Evolutionary conservation across 1,140 invertebrate genomes (phyloP), one percentile per base, ranked within the genome.

Genomic region (Drosophila pallidifrons): DNA sequence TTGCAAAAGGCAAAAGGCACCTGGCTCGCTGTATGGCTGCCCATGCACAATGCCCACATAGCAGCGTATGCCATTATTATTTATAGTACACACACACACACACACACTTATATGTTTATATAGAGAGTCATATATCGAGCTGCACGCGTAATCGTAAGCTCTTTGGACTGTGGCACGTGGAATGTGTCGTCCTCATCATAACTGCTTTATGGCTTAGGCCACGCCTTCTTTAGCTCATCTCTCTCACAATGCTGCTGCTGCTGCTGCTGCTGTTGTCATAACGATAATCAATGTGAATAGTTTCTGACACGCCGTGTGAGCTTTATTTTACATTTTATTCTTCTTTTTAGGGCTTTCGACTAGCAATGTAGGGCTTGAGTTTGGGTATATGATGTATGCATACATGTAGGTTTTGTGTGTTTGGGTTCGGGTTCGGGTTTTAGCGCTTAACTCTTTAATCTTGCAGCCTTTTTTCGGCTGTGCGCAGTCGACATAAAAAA

Each of bases 371-470:
- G 16, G 28, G 32, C 15, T 57, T 38, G 57, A 7, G 69, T 32
- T 75, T 73, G 55, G 78, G 51, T 67, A 8, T 38, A 4, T 3
- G 20, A 25, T 25, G 20, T 25, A 25, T 25, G 20, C 20, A 25
- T 25, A 3, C 20, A 25, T 25, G 20, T 25, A 25, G 20, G 20
- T 25, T 10, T 10, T 38, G 35, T 8, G 35, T 38, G n/a, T 15
- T 57, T 55, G 38, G 25, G 32, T 25, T 55, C 32, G 38, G 20
- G 25, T 20, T 61, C 47, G 61, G 55, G 46, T 47, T 74, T 64
- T 66, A 59, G 61, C 67, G 70, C 66, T 88, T 90, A 85, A 89
- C 81, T 81, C 81, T 88, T 88, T 88, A 90, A 85, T 88, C 75
- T 90, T 74, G 54, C 46, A 32, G 77, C 49, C 69, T 70, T 77